Percentiles rank a stretch among this genome's conserved stretches.
Conservation (phyloP, 1,140 invertebrate species). For the Drosophila ohnishii region DNA sequence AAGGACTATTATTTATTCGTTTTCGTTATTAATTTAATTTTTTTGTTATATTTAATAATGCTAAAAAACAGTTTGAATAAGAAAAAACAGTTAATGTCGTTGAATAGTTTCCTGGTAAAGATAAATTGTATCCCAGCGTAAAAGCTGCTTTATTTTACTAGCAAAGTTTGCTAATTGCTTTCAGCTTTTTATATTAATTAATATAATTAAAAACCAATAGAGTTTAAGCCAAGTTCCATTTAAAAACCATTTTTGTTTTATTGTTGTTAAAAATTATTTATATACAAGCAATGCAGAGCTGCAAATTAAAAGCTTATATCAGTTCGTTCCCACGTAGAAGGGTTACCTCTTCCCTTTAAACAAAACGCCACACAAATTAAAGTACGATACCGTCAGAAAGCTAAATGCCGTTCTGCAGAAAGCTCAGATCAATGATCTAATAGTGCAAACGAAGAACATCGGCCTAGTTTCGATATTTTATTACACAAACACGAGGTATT, state of each 20-base stretch:
- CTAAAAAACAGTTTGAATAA: slow-evolving; percentile 25
- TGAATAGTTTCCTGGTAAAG: slow-evolving; percentile 5
- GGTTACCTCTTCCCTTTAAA: slow-evolving; percentile 19
- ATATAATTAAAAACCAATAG: slow-evolving; percentile 5
- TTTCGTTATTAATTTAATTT: slow-evolving; percentile 19
- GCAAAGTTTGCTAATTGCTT: slow-evolving; percentile 15
- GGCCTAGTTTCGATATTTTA: slow-evolving; percentile 12
- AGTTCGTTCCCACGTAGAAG: slow-evolving; percentile 15
- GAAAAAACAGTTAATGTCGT: slow-evolving; percentile 14
- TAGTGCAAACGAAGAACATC: slow-evolving; percentile 18
- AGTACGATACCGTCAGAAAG: slow-evolving; percentile 18
- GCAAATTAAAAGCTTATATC: slow-evolving; percentile 33
- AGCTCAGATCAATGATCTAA: slow-evolving; percentile 27
- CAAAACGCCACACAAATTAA: slow-evolving; percentile 13
- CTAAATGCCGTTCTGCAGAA: slow-evolving; percentile 19
- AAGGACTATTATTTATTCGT: slow-evolving; percentile 13
- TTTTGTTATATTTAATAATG: slow-evolving; percentile 1
- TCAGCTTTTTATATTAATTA: slow-evolving; percentile 16
- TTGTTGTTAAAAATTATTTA: slow-evolving; percentile 24
- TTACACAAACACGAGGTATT: slow-evolving; percentile 2
- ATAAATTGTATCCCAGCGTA: slow-evolving; percentile 10
- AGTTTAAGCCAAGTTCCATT: slow-evolving; percentile 14
- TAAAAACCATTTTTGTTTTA: slow-evolving; percentile 4
- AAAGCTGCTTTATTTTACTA: slow-evolving; percentile 15
- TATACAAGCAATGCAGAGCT: slow-evolving; percentile 39